Base-by-base conservation (phyloP, 1,140 invertebrate species). In the Drosophila ficusphila region DNA sequence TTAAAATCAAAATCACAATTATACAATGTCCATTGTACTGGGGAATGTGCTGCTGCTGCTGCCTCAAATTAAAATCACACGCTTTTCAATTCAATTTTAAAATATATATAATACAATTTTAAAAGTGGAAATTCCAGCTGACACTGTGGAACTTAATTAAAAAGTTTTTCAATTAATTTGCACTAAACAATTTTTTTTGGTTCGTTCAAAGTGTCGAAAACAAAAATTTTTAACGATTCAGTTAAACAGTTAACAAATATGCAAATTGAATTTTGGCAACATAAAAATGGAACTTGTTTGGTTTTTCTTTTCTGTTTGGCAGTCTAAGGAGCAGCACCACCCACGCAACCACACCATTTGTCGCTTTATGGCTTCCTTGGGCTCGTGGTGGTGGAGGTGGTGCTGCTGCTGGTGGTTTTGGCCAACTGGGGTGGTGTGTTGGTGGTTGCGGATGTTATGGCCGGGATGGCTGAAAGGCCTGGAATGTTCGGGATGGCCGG, bases 331-430 rank as follows among this genome's bases (percentile, higher is more conserved):
- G 21, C 27, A 54, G 12, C 48, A 36, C 19, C 33, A 51, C 21
- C 4, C n/a, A 42, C 39, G 31, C 52, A 11, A 25, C 23, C 18
- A 29, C 18, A n/a, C 9, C 23, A 16, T 36, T 29, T 2, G n/a
- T 33, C n/a, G 27, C 19, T 44, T 79, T 44, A 83, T 57, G 62
- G 69, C 70, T 67, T 79, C 44, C 56, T 53, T 44, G 42, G 70
- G 39, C 33, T 60, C 0, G 19, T 12, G 19, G 39, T 23, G 19
- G 4, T 75, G 49, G 27, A 29, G 34, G 19, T 34, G 25, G 21
- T 39, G 56, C 31, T 39, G 41, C 16, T 60, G 44, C 14, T 18
- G 19, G 31, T 23, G 36, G 29, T 23, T 34, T 60, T 72, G 39
- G 27, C 49, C 52, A 44, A 16, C 31, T 19, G 39, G 36, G 49